These are phyloP conservation scores for Tringa solitaria DNA, from an alignment of 2,113 vertebrate genomes.

Conservation along the genomic window DNA sequence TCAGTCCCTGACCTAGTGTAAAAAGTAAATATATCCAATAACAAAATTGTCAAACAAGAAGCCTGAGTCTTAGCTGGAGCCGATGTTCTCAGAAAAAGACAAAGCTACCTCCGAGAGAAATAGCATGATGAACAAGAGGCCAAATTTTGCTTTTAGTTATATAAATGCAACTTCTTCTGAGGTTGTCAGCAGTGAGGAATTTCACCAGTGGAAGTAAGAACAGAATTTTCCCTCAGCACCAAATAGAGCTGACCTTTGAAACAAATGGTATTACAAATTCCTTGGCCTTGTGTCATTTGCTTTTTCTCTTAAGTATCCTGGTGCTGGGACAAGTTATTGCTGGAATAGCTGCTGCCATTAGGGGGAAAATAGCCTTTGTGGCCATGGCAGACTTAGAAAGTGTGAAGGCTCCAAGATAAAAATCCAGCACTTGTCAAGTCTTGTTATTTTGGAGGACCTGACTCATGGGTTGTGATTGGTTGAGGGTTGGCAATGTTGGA, in stretches of 20 bases:
- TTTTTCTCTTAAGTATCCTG: neutral
- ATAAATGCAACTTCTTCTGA: neutral
- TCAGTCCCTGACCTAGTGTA: neutral
- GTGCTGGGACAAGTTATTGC: neutral
- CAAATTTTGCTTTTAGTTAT: neutral
- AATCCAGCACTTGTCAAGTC: neutral
- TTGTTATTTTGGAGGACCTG: neutral
- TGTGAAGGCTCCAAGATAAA: neutral
- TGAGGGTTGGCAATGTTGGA: neutral
- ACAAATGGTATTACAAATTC: constrained; percentile 3
- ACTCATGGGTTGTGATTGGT: neutral
- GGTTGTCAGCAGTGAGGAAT: neutral
- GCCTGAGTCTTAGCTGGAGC: neutral
- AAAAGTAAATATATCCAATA: neutral
- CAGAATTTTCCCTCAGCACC: neutral
- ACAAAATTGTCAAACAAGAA: neutral
- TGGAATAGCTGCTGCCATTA: neutral
- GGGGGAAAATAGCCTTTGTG: neutral
- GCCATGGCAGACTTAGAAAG: neutral
- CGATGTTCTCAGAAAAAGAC: neutral
- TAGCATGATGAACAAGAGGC: neutral
- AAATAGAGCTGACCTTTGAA: constrained; percentile 36
- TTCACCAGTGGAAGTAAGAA: neutral
- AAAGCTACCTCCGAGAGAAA: neutral
- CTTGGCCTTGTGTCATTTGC: constrained; percentile 7